Conservation (phyloP, 2,888 invertebrate genomes). For the Rhogogaster chlorosoma region DNA sequence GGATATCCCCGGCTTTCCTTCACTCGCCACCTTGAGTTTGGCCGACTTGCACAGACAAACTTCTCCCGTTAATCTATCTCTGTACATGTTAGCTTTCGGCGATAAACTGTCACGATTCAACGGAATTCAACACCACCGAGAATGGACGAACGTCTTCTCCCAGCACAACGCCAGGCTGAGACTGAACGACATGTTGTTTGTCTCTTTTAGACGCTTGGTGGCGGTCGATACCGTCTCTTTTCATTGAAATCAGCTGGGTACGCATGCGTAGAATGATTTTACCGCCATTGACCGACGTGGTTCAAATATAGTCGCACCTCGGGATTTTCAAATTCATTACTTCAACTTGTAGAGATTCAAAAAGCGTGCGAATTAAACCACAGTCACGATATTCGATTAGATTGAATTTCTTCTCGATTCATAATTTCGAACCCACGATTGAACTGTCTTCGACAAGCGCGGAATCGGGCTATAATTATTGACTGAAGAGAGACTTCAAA, state of each 20-base stretch:
- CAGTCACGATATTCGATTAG: neutral
- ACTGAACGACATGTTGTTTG: neutral
- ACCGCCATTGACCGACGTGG: slow-evolving; percentile 1
- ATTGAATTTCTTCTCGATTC: neutral
- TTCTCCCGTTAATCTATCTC: neutral
- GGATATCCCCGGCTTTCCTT: neutral
- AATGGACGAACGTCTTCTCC: neutral
- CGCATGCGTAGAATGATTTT: slow-evolving; percentile 7
- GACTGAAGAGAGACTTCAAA: neutral
- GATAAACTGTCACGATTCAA: neutral
- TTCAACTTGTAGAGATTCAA: neutral
- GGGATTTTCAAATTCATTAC: neutral
- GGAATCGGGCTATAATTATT: neutral
- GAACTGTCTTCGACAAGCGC: neutral
- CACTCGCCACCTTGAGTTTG: slow-evolving; percentile 1
- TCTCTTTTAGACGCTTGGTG: slow-evolving; percentile 14
- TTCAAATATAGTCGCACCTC: neutral
- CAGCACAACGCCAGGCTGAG: slow-evolving; percentile 10
- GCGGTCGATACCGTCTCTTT: slow-evolving; percentile 35
- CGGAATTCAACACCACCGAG: neutral
- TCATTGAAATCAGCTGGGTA: neutral
- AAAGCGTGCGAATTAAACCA: neutral
- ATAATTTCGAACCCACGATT: neutral
- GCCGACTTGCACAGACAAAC: neutral
- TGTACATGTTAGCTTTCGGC: neutral